phyloP scores from a whole-genome alignment of 2,888 invertebrate genomes.

The Hydropsyche betteni region DNA sequence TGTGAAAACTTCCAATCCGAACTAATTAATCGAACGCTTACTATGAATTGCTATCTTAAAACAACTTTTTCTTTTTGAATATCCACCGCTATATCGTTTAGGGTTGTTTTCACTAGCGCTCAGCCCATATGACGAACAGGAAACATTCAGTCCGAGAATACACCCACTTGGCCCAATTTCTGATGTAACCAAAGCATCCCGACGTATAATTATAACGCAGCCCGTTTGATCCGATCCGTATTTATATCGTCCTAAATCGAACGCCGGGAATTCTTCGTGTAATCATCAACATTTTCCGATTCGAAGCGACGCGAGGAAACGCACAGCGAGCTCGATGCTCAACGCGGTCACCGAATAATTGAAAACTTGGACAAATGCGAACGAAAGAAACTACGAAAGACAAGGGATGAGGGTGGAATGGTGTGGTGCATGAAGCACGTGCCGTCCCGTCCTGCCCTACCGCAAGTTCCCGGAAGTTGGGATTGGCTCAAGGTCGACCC shows the following conservation, averaged over 20 bases:
- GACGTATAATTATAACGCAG: slow-evolving; percentile 23
- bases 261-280: slow-evolving; percentile 17
- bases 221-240: slow-evolving; percentile 32
- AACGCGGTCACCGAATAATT: no score
- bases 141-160: slow-evolving; percentile 13
- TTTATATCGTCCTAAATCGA: slow-evolving; percentile 31
- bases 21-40: neutral
- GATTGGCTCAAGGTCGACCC: neutral
- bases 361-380: no score
- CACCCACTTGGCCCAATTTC: slow-evolving; percentile 38
- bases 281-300: slow-evolving; percentile 8
- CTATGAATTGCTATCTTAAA: no score
- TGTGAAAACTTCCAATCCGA: neutral
- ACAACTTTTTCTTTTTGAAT: no score
- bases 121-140: slow-evolving; percentile 2
- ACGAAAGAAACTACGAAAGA: neutral
- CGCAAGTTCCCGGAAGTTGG: slow-evolving; percentile 44
- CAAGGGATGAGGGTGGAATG: neutral
- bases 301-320: no score
- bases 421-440: slow-evolving; percentile 34
- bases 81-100: neutral
- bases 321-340: no score
- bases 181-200: slow-evolving; percentile 25
- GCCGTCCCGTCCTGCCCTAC: slow-evolving; percentile 43
- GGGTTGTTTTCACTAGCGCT: neutral